These are phyloP conservation scores for Edolisoma coerulescens DNA, from an alignment of 2,113 vertebrate genomes.

Conservation along the genomic window DNA sequence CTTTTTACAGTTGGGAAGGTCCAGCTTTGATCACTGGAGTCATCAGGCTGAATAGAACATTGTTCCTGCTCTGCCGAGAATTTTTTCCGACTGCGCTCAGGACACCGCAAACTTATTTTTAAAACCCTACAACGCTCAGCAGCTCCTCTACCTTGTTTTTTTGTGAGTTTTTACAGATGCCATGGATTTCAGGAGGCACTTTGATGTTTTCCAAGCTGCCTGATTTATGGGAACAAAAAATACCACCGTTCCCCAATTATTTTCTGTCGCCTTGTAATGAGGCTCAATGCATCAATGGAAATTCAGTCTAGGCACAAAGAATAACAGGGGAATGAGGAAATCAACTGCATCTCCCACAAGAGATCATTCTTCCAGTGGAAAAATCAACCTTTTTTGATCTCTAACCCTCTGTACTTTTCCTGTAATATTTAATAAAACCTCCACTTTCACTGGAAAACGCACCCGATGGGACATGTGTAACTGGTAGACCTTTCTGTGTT, in stretches of 20 bases:
- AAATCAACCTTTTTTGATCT: constrained; percentile 15
- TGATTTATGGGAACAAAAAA: constrained; percentile 41
- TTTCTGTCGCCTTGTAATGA: neutral
- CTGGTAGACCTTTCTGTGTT: neutral
- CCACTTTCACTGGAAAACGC: neutral
- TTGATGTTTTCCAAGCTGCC: constrained; percentile 18
- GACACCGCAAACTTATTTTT: constrained; percentile 7
- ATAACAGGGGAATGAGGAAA: neutral
- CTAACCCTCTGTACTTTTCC: neutral
- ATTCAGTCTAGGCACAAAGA: neutral
- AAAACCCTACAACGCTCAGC: neutral
- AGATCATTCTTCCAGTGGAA: neutral
- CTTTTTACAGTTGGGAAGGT: constrained; percentile 32
- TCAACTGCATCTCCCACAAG: neutral
- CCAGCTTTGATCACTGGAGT: constrained; percentile 61
- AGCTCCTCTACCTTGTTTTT: constrained; percentile 13
- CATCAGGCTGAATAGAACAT: constrained; percentile 42
- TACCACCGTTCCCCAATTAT: neutral
- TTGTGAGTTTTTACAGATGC: constrained; percentile 13
- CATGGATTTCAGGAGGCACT: neutral
- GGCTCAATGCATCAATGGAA: neutral
- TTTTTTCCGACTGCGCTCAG: neutral
- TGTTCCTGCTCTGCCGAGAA: constrained; percentile 18
- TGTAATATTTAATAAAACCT: constrained; percentile 2
- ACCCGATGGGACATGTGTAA: neutral